Evolutionary conservation across 2,113 vertebrate genomes (phyloP), one percentile per base, ranked within the genome.

Genomic region (Engraulis encrasicolus): DNA sequence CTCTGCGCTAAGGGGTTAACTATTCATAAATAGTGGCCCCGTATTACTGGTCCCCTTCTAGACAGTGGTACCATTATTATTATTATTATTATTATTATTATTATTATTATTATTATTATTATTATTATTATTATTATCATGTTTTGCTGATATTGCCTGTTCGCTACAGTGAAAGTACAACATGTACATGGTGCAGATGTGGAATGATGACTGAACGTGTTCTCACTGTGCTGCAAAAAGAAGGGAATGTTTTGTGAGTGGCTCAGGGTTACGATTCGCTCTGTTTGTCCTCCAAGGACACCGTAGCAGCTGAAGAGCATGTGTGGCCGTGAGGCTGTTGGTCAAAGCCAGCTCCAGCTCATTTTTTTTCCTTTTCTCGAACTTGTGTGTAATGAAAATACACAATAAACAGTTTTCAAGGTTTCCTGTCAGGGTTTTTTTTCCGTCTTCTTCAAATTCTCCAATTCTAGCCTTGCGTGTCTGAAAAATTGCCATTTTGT

Each of bases 231-330:
- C 23, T 71, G 82, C 17, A 23, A 6, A 80, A 50, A 23, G 20
- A 66, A 80, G 81, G 52, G 61, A 79, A 81, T 54, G 6, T 82
- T 84, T 84, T 58, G 40, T 79, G 6, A 17, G 61, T 2, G 20
- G 20, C 36, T 81, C 50, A 40, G 27, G 74, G 36, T 83, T 58
- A 83, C 86, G 83, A 88, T 81, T 82, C 78, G 34, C 12, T 45
- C 77, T 77, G 82, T 27, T 0, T 61, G 49, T 81, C 18, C 3
- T 52, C 31, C 86, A 89, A 84, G 88, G 88, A 84, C 82, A 36
- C 50, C 27, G 31, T 31, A 5, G 61, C 80, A 82, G 78, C 78
- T 87, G 61, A 84, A 81, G 37, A 49, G 66, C 81, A 71, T n/a
- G 50, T 17, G 50, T 5, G 52, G 78, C 50, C n/a, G n/a, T n/a